Evolutionary conservation across 2,113 vertebrate species (phyloP), one percentile per base, ranked within the genome.

Genomic region (Anolis sagrei): DNA sequence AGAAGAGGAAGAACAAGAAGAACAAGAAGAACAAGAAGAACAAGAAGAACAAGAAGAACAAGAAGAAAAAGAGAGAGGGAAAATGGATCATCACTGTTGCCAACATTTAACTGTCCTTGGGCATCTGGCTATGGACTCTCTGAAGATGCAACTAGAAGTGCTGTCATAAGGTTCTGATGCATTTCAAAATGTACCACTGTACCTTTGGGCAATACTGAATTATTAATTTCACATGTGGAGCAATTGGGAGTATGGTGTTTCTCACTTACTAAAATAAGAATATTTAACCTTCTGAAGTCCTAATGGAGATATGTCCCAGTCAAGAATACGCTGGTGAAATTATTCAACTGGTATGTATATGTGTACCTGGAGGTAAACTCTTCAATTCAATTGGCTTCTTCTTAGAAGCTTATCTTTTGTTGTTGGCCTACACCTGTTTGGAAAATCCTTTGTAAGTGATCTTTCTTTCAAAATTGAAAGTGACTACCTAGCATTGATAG

Each of bases 201-300:
- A 36, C 18, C 64, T 49, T 27, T 74, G 2, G 13, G 54, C 36
- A 78, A 61, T 36, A 4, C 16, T 61, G 78, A 80, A 66, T 80
- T 9, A 51, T 76, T 49, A 34, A 54, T 64, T 76, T 76, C n/a
- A 68, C n/a, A 51, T 36, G 36, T 1, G 5, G 29, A 84, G 4
- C 6, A 18, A 13, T 66, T 29, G 23, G 72, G 34, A 76, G 21
- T 49, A 48, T 75, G 8, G 29, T 27, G 13, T 76, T 66, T 66
- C 23, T 11, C 5, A 39, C 48, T 9, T 83, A 14, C 68, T 5
- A 83, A 62, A 89, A 44, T 77, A 90, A 91, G 62, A 19, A 3
- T 84, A 76, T 81, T 27, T 58, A 58, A 58, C 54, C 54, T 16
- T 90, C 86, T 39, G 0, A 62, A n/a, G 29, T 36, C 76, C 76